Percentiles rank a stretch among this genome's conserved stretches.
Conservation (phyloP, 2,113 vertebrate species). For the Sylvia atricapilla region DNA sequence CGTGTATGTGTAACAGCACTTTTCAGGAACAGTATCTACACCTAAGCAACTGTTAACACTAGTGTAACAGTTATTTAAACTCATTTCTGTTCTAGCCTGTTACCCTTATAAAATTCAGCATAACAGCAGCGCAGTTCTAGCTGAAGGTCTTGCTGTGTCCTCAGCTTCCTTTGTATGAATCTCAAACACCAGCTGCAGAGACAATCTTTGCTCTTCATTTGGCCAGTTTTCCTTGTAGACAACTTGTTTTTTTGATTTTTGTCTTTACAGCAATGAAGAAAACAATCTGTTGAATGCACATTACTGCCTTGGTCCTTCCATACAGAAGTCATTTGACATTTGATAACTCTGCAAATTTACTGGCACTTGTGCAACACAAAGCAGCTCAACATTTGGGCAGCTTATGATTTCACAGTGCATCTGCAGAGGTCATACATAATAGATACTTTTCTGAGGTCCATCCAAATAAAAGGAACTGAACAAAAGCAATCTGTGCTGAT, state of each 20-base stretch:
- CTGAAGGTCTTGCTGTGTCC: background rate
- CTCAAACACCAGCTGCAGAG: background rate
- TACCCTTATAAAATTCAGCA: background rate
- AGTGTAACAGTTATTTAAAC: background rate
- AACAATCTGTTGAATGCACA: background rate
- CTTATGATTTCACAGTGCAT: constrained; percentile 4
- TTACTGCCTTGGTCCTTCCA: background rate
- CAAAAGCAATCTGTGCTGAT: constrained; percentile 13
- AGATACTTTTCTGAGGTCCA: background rate
- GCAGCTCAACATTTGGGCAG: background rate
- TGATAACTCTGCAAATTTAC: background rate
- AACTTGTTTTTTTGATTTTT: background rate
- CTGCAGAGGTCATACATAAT: constrained; percentile 15
- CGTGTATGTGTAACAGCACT: background rate
- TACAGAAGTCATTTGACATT: background rate
- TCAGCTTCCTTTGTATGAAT: background rate
- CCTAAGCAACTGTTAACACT: background rate
- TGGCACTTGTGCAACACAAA: background rate
- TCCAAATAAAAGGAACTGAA: constrained; percentile 20
- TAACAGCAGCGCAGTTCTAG: background rate
- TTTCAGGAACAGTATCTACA: background rate
- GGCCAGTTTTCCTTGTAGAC: background rate
- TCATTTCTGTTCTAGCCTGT: background rate
- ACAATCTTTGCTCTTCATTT: background rate
- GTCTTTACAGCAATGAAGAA: background rate